Evolutionary conservation across 1,140 invertebrate species (phyloP).

Genomic region (Apis dorsata): DNA sequence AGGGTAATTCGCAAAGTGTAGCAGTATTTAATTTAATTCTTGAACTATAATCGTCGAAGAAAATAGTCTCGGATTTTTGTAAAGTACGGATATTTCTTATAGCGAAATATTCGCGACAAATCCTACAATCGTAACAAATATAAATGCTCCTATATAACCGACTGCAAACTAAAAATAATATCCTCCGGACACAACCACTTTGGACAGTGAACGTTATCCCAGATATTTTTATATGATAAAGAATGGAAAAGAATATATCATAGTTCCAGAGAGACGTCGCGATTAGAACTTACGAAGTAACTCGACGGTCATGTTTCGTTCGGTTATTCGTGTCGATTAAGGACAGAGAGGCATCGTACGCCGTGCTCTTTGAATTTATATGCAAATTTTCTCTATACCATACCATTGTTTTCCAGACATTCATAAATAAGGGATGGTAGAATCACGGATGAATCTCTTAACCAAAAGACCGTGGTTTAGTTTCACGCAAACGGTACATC

Average conservation of each 20-base stretch:
- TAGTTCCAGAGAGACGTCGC: background rate
- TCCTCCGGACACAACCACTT: constrained; percentile 10
- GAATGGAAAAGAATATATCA: constrained; percentile 25
- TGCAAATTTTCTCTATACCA: constrained; percentile 22
- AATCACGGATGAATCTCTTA: constrained; percentile 36
- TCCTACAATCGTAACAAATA: constrained; percentile 52
- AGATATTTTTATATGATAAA: constrained; percentile 25
- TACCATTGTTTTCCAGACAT: constrained; percentile 39
- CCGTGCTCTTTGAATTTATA: constrained; percentile 17
- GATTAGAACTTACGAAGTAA: constrained; percentile 28
- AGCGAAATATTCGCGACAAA: constrained; percentile 27
- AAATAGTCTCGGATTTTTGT: constrained; percentile 19
- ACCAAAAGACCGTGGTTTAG: constrained; percentile 26
- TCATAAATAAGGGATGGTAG: constrained; percentile 44
- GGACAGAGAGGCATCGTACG: constrained; percentile 1
- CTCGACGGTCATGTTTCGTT: background rate
- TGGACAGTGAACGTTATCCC: background rate
- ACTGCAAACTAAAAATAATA: constrained; percentile 55
- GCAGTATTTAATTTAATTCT: constrained; percentile 20
- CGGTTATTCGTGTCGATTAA: constrained; percentile 31
- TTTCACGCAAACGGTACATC: constrained; percentile 24
- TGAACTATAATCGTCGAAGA: background rate
- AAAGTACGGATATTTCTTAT: constrained; percentile 33
- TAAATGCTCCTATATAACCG: constrained; percentile 49
- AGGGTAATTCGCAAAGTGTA: too few relatives aligned